phyloP scores from a whole-genome alignment of 2,797 vertebrate species.

The Streptopelia turtur region DNA sequence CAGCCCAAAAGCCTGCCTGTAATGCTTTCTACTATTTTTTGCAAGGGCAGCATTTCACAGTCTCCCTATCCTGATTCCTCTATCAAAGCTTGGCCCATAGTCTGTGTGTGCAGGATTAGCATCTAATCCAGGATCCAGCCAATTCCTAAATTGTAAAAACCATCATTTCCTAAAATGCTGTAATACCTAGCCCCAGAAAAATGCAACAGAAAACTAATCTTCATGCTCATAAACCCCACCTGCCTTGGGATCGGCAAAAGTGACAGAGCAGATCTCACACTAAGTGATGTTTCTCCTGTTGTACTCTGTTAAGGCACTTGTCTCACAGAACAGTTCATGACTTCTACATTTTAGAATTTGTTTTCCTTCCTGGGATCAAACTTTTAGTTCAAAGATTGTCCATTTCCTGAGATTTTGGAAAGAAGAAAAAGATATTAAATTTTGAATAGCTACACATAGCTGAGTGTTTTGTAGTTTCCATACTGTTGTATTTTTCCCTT shows the following conservation, averaged over 20 bases:
- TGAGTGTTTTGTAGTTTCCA: not conserved
- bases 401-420: not conserved
- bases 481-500: not conserved
- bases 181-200: not conserved
- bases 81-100: not conserved
- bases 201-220: not conserved
- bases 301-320: rapidly evolving
- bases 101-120: not conserved
- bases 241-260: not conserved
- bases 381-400: not conserved
- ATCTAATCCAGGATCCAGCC: not conserved
- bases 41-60: not conserved
- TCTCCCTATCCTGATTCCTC: not conserved
- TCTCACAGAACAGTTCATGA: not conserved
- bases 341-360: not conserved
- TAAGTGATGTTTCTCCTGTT: not conserved
- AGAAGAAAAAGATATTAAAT: not conserved
- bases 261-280: not conserved
- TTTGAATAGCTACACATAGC: not conserved
- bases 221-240: not conserved
- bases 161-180: not conserved
- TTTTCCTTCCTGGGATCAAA: not conserved
- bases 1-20: not conserved
- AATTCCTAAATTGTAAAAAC: not conserved
- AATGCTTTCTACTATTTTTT: not conserved